Base-by-base conservation (phyloP, 2,888 invertebrate species). In the Cosmia trapezina region DNA sequence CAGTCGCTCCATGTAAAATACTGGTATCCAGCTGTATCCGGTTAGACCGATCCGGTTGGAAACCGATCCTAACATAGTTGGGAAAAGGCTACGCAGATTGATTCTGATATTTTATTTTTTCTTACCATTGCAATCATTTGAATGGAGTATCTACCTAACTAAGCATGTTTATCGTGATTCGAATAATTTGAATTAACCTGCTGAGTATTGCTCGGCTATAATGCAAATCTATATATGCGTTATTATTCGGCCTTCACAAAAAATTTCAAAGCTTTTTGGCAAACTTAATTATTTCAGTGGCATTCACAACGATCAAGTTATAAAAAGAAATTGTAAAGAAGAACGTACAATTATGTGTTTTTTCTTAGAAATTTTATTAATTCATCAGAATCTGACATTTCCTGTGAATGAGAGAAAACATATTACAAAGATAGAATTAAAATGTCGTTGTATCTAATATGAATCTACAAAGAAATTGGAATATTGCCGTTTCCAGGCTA, bases 311-410 rank as follows among this genome's bases (percentile, higher is more conserved):
- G 17, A 45, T 51, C n/a, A 22, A 60, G 22, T 60, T 8, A 62
- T 45, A 62, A 53, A 37, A 63, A 59, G 7, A 17, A 47, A 64
- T 69, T 49, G 17, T 53, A n/a, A 45, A 56, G 17, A 70, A 43
- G 12, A 22, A n/a, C 19, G 33, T 19, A 19, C 6, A 22, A 59
- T 14, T 17, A 28, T 11, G 5, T 43, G 14, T 14, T 17, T 59
- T 76, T 54, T 49, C 12, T 2, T 11, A 22, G 17, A 43, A 49
- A 64, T 47, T 45, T 2, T 17, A 49, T 61, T 28, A 43, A 54
- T 47, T 76, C 4, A 12, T 22, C 5, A 41, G 6, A 64, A 64
- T 47, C 19, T 59, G 51, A 47, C 12, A 57, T 62, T 70, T 63
- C 5, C 3, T 37, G 9, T 75, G 4, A 60, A 43, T 47, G 17